Conservation (phyloP, 2,888 invertebrate genomes). For the Drosophila silvestris region DNA sequence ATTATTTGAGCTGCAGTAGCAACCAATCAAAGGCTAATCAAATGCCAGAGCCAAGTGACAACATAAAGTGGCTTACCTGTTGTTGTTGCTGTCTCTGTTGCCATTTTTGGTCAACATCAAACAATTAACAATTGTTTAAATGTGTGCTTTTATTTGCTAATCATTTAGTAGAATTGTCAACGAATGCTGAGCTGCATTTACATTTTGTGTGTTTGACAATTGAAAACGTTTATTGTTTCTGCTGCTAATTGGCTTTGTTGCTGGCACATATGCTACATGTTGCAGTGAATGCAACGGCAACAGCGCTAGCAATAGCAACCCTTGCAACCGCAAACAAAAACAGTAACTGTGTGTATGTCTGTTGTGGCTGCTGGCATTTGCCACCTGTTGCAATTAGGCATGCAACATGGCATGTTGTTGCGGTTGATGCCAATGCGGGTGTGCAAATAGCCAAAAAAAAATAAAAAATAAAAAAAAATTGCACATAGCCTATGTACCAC, state of each 20-base stretch:
- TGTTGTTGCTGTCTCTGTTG: conserved; percentile 34
- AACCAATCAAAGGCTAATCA: conserved; percentile 74
- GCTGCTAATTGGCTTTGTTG: conserved; percentile 69
- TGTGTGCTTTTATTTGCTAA: conserved; percentile 76
- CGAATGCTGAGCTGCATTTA: conserved; percentile 50
- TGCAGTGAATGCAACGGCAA: conserved; percentile 43
- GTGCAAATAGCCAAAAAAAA: conserved; percentile 58
- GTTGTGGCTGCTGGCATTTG: conserved; percentile 69
- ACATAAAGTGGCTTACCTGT: conserved; percentile 41
- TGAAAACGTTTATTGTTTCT: conserved; percentile 45
- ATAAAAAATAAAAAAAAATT: conserved; percentile 10
- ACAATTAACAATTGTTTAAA: conserved; percentile 70
- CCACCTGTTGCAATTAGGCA: conserved; percentile 83
- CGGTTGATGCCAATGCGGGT: conserved; percentile 63
- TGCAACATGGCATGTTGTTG: conserved; percentile 82
- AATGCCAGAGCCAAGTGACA: conserved; percentile 64
- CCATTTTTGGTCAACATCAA: conserved; percentile 69
- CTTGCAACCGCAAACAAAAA: conserved; percentile 58
- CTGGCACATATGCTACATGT: conserved; percentile 66
- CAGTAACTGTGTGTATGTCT: conserved; percentile 41
- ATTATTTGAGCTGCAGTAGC: conserved; percentile 70
- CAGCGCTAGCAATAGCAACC: conserved; percentile 43
- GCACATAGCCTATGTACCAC: conserved; percentile 58
- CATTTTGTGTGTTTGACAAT: conserved; percentile 46
- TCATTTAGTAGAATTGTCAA: conserved; percentile 67